Evolutionary conservation across 2,888 invertebrate genomes (phyloP), one percentile per base, ranked within the genome.

Genomic region (Ceraclea dissimilis): DNA sequence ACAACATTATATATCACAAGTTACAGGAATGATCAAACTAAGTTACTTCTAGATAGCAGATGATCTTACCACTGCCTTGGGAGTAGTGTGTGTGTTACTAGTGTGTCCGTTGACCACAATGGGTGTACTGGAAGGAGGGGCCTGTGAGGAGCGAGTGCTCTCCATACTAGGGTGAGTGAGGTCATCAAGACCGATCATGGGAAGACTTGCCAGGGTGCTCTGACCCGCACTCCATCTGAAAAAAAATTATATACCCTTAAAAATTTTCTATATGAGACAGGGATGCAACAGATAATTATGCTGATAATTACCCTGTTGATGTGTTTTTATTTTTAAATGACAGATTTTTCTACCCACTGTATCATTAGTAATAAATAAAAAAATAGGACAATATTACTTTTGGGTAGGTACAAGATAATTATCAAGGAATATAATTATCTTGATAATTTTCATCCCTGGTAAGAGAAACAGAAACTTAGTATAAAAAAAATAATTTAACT

Each of bases 181-280:
- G n/a, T 59, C 53, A 64, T 86, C 86, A 58, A 85, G 72, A 47
- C 86, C 84, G 63, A 88, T 86, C 83, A 88, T 83, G 5, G 89
- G 88, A 62, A 86, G 75, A 64, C 85, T 88, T 63, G 88, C 88
- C 62, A 86, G 75, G 8, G 86, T 83, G 63, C 86, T 85, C 69
- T 82, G 84, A 49, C 81, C 79, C 54, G 75, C 75, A 63, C 83
- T 81, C 78, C 84, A 84, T 60, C 84, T 85, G 67, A 1, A 63
- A 62, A 26, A n/a, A n/a, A n/a, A n/a, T n/a, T n/a, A n/a, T n/a
- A n/a, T n/a, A n/a, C n/a, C n/a, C n/a, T 10, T 33, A 33, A 44
- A 44, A 44, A 10, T n/a, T n/a, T n/a, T n/a, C n/a, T n/a, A n/a
- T n/a, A n/a, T n/a, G n/a, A n/a, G n/a, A 33, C 33, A 33, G 8